Base-by-base conservation (phyloP, 1,140 invertebrate species). In the Megalonaias nervosa region DNA sequence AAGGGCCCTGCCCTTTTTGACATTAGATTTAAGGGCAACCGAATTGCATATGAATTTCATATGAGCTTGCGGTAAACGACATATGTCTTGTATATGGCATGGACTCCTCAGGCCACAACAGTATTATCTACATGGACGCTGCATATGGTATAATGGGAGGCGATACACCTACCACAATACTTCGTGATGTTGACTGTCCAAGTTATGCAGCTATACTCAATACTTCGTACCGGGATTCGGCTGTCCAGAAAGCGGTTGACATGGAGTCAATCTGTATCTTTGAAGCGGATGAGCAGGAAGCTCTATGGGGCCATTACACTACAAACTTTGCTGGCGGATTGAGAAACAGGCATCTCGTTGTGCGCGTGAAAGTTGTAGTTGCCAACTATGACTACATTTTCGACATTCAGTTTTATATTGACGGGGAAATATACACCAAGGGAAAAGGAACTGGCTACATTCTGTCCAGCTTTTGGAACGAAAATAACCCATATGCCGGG, bases 351-450 rank as follows among this genome's bases (percentile, higher is more conserved):
- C 79, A 81, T 23, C 78, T 89, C 1, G 75, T 89, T 19, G 56
- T 88, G 6, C 74, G 88, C 19, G 76, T 81, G 11, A 80, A 82
- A 65, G 65, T 84, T 14, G 80, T 76, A 19, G 61, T 87, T 31
- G 84, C 79, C 17, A 88, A 88, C 75, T 89, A 88, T 69, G 87
- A 89, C 70, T 89, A 89, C 81, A 80, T 88, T 19, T 74, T 87
- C 17, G 88, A 89, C 74, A 87, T 81, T 74, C 76, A 83, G 0
- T 88, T 89, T 74, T 84, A 86, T 74, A 48, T 81, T 0, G 79
- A 82, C 59, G 84, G 82, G 13, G 62, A 48, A 16, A 57, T 85
- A 19, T 60, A 82, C 57, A 74, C 70, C 5, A 58, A 61, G 16
- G 59, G 75, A 23, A 75, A 71, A 26, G 73, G 78, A 13, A 73